phyloP scores from a whole-genome alignment of 2,113 vertebrate species.

The Hyperopisus bebe region DNA sequence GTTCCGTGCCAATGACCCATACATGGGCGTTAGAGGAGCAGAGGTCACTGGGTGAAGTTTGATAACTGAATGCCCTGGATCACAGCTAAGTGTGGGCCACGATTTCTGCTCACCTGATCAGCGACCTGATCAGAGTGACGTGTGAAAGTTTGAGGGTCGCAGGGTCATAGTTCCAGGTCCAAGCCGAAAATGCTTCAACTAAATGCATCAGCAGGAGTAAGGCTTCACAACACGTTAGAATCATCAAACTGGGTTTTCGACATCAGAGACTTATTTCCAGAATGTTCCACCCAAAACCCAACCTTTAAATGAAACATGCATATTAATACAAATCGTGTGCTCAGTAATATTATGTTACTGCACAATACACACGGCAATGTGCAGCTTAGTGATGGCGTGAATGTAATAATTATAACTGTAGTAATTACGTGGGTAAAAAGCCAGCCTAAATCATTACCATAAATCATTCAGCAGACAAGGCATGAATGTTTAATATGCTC shows the following conservation, averaged over 20 bases:
- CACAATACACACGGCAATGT: not conserved
- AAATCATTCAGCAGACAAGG: conserved; percentile 30
- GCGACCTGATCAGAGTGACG: not conserved
- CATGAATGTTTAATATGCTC: conserved; percentile 46
- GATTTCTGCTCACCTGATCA: not conserved
- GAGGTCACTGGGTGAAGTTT: not conserved
- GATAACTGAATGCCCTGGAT: not conserved
- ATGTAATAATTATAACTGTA: not conserved
- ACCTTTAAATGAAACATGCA: not conserved
- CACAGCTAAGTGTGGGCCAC: not conserved
- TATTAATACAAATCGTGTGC: not conserved
- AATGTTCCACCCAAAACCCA: not conserved
- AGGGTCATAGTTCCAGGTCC: not conserved
- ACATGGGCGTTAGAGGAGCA: not conserved
- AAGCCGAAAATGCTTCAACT: not conserved
- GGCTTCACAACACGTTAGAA: not conserved
- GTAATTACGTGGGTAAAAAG: conserved; percentile 13
- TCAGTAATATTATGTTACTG: not conserved
- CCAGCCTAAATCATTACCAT: conserved; percentile 31
- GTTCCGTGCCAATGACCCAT: not conserved
- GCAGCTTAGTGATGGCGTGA: not conserved
- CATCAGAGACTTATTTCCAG: not conserved
- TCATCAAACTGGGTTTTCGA: not conserved
- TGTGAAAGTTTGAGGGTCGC: not conserved
- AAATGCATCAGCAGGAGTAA: not conserved